phyloP scores from a whole-genome alignment of 2,113 vertebrate genomes.

The Eupsittula cactorum region DNA sequence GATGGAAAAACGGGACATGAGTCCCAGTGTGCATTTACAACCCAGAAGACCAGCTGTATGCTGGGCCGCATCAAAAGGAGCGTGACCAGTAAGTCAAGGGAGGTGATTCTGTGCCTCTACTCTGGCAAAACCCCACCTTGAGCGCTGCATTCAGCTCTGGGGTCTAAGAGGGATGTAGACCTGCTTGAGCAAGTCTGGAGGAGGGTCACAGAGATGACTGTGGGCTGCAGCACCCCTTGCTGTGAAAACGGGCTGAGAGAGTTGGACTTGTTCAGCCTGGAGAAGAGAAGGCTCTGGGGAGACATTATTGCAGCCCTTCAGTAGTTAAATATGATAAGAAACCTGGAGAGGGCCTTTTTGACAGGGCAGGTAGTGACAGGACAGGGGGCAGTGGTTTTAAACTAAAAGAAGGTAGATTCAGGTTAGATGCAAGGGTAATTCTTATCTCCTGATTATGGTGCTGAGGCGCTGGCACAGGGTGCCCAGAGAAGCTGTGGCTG shows the following conservation, averaged over 20 bases:
- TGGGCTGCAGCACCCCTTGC: neutral
- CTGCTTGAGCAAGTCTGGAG: rapidly evolving
- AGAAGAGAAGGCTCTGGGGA: neutral
- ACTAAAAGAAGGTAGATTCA: neutral
- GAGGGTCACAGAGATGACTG: rapidly evolving
- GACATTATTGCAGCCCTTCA: neutral
- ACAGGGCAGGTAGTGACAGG: neutral
- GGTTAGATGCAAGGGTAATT: rapidly evolving
- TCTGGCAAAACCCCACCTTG: rapidly evolving
- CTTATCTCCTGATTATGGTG: neutral
- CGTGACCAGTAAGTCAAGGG: rapidly evolving
- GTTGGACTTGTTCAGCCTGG: neutral
- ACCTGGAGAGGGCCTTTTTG: neutral
- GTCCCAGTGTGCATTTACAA: rapidly evolving
- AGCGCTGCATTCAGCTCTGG: rapidly evolving
- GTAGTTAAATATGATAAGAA: neutral
- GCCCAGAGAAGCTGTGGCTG: neutral
- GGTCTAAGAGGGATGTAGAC: rapidly evolving
- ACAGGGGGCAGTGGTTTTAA: neutral
- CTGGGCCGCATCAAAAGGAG: rapidly evolving
- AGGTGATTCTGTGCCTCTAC: rapidly evolving
- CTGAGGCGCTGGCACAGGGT: neutral
- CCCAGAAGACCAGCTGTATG: rapidly evolving
- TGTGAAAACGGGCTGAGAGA: rapidly evolving
- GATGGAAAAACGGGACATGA: rapidly evolving